phyloP scores from a whole-genome alignment of 2,113 vertebrate species.

The Percopsis transmontana region DNA sequence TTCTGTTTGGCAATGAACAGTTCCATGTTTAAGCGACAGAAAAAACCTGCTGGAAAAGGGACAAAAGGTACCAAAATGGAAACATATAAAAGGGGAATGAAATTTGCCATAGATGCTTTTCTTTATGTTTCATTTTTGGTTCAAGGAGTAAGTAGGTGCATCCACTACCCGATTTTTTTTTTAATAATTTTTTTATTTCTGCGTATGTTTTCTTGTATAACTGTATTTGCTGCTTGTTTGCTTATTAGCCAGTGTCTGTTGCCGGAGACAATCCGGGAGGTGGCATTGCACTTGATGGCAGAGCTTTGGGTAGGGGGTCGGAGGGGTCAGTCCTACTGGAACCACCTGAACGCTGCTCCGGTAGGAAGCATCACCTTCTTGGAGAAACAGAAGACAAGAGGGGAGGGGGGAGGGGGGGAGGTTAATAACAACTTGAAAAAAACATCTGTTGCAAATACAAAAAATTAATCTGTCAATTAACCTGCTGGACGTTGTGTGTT shows the following conservation, averaged over 20 bases:
- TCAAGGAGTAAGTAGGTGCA: conserved; percentile 97
- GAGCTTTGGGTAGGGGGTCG: conserved; percentile 87
- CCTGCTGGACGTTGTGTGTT: too few species aligned
- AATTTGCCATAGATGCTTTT: conserved; percentile 92
- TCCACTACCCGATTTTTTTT: conserved; percentile 85
- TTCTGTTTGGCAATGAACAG: conserved; percentile 94
- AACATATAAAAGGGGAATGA: conserved; percentile 98
- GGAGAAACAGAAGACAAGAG: conserved; percentile 81
- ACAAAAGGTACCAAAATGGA: conserved; percentile 87
- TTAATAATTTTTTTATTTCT: conserved; percentile 34
- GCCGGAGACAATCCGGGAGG: conserved; percentile 94
- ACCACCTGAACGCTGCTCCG: conserved; percentile 98
- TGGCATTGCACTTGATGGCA: conserved; percentile 98
- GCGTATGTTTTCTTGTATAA: conserved; percentile 27
- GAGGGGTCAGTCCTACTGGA: conserved; percentile 91
- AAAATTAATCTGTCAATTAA: not conserved
- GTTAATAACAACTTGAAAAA: conserved; percentile 49
- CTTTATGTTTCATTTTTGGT: conserved; percentile 93
- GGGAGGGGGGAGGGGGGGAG: conserved; percentile 9
- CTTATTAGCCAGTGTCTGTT: conserved; percentile 94
- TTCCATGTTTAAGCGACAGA: conserved; percentile 87
- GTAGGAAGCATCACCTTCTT: conserved; percentile 99
- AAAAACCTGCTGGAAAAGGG: conserved; percentile 80
- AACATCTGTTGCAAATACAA: not conserved
- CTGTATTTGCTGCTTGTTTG: conserved; percentile 64